Percentiles rank a stretch among this genome's conserved stretches.
Evolutionary conservation across 2,888 invertebrate species (phyloP).

Genomic region (Drosophila kambysellisi): DNA sequence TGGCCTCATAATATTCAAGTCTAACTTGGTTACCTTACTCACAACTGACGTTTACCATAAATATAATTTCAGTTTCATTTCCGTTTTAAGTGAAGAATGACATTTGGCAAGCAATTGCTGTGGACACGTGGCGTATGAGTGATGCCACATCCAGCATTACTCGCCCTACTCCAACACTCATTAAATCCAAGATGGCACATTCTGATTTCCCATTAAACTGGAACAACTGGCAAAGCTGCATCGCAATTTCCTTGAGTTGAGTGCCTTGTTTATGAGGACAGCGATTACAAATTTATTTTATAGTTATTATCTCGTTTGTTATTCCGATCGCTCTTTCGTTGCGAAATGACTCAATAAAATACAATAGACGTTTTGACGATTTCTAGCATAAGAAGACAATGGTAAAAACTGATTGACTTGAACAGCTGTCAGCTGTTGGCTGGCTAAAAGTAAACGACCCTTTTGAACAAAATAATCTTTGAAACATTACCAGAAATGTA

Average conservation of each 20-base stretch:
- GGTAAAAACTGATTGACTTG: background rate
- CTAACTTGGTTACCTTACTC: background rate
- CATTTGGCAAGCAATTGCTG: slow-evolving; percentile 19
- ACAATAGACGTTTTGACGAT: background rate
- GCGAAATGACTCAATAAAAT: background rate
- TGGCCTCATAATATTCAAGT: slow-evolving; percentile 16
- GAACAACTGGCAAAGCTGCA: background rate
- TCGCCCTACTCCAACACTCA: background rate
- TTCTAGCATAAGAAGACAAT: background rate
- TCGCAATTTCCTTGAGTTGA: background rate
- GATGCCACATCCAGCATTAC: slow-evolving; percentile 14
- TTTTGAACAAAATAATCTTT: background rate
- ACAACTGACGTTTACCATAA: slow-evolving; percentile 51
- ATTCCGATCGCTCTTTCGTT: background rate
- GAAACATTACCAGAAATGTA: background rate
- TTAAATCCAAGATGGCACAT: background rate
- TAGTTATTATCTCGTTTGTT: background rate
- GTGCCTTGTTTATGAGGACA: background rate
- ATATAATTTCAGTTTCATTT: slow-evolving; percentile 76
- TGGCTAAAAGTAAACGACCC: background rate
- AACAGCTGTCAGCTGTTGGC: background rate
- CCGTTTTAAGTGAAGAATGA: slow-evolving; percentile 45
- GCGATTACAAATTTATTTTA: background rate
- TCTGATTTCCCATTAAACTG: background rate
- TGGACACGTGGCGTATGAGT: slow-evolving; percentile 47